phyloP scores from a whole-genome alignment of 2,113 vertebrate species.

The Nannobrachium achirus region DNA sequence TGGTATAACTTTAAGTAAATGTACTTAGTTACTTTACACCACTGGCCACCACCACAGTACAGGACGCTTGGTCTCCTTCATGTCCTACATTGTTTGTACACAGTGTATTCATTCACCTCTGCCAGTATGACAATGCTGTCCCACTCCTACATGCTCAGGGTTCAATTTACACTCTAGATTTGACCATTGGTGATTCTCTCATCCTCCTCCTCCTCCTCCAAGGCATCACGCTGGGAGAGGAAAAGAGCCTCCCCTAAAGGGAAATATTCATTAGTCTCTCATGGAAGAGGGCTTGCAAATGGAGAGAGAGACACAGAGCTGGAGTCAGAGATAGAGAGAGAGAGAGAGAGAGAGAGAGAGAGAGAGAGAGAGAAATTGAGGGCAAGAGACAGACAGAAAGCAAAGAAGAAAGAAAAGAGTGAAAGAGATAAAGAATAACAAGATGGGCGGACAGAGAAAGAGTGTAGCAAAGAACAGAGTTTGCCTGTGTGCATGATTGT shows the following conservation, averaged over 20 bases:
- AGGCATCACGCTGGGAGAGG: constrained; percentile 38
- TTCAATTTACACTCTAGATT: no score
- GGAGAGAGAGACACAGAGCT: constrained; percentile 17
- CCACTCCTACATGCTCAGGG: no score
- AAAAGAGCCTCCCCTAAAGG: constrained; percentile 68
- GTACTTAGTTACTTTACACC: no score
- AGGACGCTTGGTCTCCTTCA: no score
- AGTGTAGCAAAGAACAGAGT: background rate
- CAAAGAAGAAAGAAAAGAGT: no score
- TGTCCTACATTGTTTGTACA: no score
- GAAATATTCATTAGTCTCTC: constrained; percentile 77
- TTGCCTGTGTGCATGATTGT: background rate
- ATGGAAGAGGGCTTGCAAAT: constrained; percentile 44
- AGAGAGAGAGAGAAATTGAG: constrained; percentile 14
- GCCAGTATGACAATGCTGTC: no score
- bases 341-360: constrained; percentile 10
- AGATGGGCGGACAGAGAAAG: no score
- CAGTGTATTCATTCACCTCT: no score
- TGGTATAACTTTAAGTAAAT: no score
- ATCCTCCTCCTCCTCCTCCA: constrained; percentile 43
- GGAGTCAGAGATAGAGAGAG: constrained; percentile 1
- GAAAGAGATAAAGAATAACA: no score
- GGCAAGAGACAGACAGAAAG: background rate
- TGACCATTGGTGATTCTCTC: constrained; percentile 56
- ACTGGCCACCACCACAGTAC: no score